These are phyloP conservation scores for Tetramorium alpestre DNA, from an alignment of 1,140 invertebrate genomes.

Conservation along the genomic window DNA sequence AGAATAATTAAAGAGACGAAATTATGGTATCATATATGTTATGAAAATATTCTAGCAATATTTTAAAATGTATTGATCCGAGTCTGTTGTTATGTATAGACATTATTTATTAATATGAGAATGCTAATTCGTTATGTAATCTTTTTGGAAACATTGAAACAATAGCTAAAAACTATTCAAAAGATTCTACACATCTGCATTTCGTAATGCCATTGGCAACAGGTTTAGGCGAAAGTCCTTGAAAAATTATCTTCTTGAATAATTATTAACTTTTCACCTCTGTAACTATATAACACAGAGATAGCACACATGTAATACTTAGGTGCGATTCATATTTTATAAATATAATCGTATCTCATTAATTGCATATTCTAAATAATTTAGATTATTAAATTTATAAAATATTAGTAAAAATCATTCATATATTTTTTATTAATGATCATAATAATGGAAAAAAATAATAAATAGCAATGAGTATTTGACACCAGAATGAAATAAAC, in stretches of 20 bases:
- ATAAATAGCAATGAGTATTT: neutral
- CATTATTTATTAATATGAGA: neutral
- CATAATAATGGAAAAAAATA: neutral
- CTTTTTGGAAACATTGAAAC: neutral
- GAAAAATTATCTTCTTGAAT: constrained; percentile 32
- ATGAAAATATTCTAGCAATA: constrained; percentile 8
- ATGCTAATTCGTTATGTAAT: neutral
- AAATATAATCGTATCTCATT: neutral
- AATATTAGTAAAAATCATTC: neutral
- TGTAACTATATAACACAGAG: neutral
- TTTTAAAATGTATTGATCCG: neutral
- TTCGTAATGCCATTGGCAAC: constrained; percentile 8
- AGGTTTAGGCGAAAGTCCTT: constrained; percentile 36
- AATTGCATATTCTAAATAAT: neutral
- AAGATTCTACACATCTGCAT: neutral
- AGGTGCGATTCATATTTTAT: neutral
- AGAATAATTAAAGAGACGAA: neutral
- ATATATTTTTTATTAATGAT: neutral
- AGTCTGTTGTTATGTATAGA: neutral
- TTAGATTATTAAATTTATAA: neutral
- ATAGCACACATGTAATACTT: neutral
- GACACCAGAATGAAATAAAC: neutral
- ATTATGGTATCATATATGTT: neutral
- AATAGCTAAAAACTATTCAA: neutral
- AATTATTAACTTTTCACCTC: constrained; percentile 23